These are phyloP conservation scores for Semicossyphus pulcher DNA, from an alignment of 2,113 vertebrate genomes.

Conservation along the genomic window DNA sequence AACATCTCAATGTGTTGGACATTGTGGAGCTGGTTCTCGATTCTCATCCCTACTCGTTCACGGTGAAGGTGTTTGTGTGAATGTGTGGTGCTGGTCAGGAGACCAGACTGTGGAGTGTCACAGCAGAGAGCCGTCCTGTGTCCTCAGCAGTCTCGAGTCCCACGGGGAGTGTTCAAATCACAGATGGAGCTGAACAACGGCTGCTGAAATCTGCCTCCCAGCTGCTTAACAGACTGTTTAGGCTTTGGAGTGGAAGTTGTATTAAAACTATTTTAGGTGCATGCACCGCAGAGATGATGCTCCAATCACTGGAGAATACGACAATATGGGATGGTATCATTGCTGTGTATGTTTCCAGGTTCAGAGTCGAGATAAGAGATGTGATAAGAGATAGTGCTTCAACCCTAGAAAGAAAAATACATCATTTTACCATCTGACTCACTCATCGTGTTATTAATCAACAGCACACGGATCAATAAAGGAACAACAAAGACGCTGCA, in stretches of 20 bases:
- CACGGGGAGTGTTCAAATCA: not conserved
- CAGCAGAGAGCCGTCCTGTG: not conserved
- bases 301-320: too few relatives aligned
- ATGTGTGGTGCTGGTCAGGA: not conserved
- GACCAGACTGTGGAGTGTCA: not conserved
- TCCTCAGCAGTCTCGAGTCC: not conserved
- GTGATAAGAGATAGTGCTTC: not conserved
- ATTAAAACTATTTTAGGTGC: not conserved
- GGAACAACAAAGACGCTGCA: not conserved
- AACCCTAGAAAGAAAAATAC: too few relatives aligned
- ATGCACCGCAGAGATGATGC: not conserved
- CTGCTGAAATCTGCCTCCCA: not conserved
- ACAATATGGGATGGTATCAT: too few relatives aligned
- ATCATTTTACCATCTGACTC: not conserved
- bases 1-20: too few relatives aligned
- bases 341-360: not conserved
- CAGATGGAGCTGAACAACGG: not conserved
- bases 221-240: not conserved
- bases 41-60: too few relatives aligned
- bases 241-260: not conserved
- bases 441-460: not conserved
- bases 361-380: not conserved
- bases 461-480: not conserved
- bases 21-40: too few relatives aligned
- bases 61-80: too few relatives aligned